A percentile compares a stretch with the other conserved stretches of the same genome.
Conservation (phyloP, 2,113 vertebrate genomes). For the Carassius carassius region DNA sequence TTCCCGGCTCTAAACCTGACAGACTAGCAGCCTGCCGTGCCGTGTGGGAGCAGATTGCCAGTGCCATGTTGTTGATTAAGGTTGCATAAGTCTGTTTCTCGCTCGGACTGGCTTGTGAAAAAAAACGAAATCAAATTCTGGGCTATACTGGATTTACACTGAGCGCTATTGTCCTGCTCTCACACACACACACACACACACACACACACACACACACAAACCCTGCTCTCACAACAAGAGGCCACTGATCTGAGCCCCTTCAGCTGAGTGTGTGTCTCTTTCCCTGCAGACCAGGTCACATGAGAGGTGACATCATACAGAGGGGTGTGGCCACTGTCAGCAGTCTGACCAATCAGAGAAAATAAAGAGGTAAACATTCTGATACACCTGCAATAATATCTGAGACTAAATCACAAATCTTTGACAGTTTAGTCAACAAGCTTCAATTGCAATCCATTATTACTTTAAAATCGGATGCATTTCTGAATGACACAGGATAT, state of each 20-base stretch:
- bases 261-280: background rate
- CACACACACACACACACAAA: background rate
- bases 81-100: slow-evolving; percentile 1
- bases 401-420: background rate
- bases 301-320: background rate
- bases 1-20: slow-evolving; percentile 3
- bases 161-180: slow-evolving; percentile 1
- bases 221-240: slow-evolving; percentile 1
- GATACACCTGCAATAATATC: background rate
- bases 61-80: slow-evolving; percentile 28
- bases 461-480: background rate
- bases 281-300: slow-evolving; percentile 1
- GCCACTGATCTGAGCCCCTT: slow-evolving; percentile 3
- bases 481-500: background rate
- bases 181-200: background rate
- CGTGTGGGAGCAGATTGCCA: slow-evolving; percentile 24
- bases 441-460: background rate
- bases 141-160: background rate
- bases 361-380: background rate
- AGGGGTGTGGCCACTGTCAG: background rate
- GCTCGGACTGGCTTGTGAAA: slow-evolving; percentile 1
- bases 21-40: slow-evolving; percentile 2
- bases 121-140: background rate
- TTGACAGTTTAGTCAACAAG: background rate
- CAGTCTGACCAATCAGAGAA: slow-evolving; percentile 1